These are phyloP conservation scores for Orgyia antiqua DNA, from an alignment of 2,888 invertebrate genomes.

Conservation along the genomic window DNA sequence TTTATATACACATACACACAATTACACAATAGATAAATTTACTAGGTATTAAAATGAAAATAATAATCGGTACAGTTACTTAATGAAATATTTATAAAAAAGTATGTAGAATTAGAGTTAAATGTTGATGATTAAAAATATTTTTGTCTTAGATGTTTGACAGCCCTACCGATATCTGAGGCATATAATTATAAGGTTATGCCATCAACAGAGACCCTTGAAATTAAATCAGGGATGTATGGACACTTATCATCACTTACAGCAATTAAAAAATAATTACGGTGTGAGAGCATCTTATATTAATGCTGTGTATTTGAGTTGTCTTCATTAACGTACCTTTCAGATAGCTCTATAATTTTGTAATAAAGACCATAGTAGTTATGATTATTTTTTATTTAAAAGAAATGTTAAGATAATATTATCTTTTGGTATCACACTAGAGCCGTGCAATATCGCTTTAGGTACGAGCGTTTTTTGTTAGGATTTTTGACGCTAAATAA, in stretches of 20 bases:
- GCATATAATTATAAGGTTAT: conserved; percentile 40
- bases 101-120: no score
- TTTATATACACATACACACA: no score
- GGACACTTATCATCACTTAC: conserved; percentile 48
- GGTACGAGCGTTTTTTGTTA: no score
- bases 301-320: conserved; percentile 9
- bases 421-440: no score
- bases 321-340: conserved; percentile 5
- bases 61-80: no score
- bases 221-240: conserved; percentile 49
- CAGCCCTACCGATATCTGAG: conserved; percentile 14
- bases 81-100: no score
- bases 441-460: no score
- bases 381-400: not conserved
- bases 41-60: no score
- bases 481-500: no score
- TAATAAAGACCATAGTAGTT: conserved; percentile 1
- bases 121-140: not conserved
- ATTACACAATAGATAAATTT: no score
- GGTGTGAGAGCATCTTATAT: conserved; percentile 14
- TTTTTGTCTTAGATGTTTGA: not conserved
- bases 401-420: no score
- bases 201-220: conserved; percentile 22
- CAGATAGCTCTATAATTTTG: not conserved
- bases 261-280: conserved; percentile 51